Conservation (phyloP, 2,113 vertebrate species). For the Rhinoptilus africanus region DNA sequence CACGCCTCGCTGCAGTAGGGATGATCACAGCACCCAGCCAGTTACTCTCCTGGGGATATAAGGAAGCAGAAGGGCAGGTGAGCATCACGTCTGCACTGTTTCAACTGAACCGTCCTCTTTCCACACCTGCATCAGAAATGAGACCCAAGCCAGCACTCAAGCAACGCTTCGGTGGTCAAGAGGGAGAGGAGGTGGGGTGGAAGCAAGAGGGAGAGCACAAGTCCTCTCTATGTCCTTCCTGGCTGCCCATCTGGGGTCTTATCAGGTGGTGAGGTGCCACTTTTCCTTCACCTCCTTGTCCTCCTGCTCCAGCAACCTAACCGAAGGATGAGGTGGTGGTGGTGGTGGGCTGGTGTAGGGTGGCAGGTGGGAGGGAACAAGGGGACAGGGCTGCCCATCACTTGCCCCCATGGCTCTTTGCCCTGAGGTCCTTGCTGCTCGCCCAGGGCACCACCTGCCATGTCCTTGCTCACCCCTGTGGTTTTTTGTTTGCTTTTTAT, state of each 20-base stretch:
- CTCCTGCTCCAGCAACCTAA: not conserved
- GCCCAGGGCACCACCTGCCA: not conserved
- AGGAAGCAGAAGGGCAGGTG: not conserved
- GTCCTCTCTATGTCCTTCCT: not conserved
- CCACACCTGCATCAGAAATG: not conserved
- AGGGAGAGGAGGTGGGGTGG: not conserved
- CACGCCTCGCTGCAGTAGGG: accelerated
- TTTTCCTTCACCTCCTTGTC: not conserved
- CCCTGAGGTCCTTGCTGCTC: not conserved
- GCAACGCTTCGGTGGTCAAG: accelerated
- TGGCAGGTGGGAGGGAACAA: not conserved
- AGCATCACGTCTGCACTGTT: not conserved
- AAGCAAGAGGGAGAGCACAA: not conserved
- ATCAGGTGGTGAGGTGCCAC: not conserved
- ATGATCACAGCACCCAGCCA: not conserved
- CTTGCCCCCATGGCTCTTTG: not conserved
- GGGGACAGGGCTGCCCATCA: not conserved
- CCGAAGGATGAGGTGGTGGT: not conserved
- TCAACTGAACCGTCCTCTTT: not conserved
- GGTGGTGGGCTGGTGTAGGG: not conserved
- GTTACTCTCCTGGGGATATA: not conserved
- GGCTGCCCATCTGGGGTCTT: not conserved
- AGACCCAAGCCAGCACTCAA: not conserved
- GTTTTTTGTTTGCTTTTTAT: not conserved
- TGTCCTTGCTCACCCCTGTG: not conserved